These are phyloP conservation scores for Aurelia coerulea DNA, from an alignment of 30 jellyfish, hydroid and myxozoan species.

Conservation along the genomic window DNA sequence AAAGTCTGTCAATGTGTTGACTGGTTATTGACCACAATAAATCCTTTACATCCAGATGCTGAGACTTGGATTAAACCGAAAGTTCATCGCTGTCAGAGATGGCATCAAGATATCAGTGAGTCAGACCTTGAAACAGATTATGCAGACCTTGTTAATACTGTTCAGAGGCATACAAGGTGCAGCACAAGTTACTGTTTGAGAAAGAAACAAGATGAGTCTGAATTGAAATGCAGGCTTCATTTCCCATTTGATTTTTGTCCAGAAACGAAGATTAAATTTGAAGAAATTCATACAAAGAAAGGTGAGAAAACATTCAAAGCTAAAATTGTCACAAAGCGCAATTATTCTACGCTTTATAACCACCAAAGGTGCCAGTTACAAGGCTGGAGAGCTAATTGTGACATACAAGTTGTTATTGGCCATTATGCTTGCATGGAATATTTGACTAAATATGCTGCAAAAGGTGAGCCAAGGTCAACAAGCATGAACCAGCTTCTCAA, in stretches of 20 bases:
- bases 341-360: constrained; percentile 39
- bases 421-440: constrained; percentile 58
- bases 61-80: constrained; percentile 48
- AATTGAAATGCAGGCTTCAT: too few species aligned
- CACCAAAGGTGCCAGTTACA: constrained; percentile 38
- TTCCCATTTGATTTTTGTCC: too few species aligned
- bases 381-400: constrained; percentile 66
- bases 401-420: not conserved
- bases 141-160: constrained; percentile 44
- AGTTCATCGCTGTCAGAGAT: constrained; percentile 34
- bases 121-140: not conserved
- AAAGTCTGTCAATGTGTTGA: constrained; percentile 21
- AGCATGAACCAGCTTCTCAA: not conserved
- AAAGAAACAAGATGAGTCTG: too few species aligned
- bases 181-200: too few species aligned
- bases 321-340: constrained; percentile 16
- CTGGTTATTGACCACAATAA: not conserved
- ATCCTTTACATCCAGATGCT: not conserved
- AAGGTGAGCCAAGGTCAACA: constrained; percentile 32
- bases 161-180: not conserved
- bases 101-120: not conserved
- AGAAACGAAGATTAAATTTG: too few species aligned
- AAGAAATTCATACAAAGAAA: too few species aligned
- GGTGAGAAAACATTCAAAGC: not conserved
- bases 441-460: constrained; percentile 58